These are phyloP conservation scores for Zaprionus obscuricornis DNA, from an alignment of 2,888 invertebrate genomes.

Conservation along the genomic window DNA sequence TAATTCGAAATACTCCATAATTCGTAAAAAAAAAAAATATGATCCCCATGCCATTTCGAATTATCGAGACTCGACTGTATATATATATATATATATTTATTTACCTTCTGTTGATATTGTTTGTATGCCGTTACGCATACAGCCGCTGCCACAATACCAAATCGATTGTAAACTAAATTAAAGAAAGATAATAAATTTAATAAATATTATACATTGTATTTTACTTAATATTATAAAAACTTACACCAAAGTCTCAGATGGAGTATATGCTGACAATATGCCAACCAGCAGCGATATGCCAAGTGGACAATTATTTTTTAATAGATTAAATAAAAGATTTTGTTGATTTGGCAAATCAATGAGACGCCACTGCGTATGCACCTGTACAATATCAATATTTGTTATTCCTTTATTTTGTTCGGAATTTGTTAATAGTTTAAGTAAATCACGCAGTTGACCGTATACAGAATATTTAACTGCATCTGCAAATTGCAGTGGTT, in stretches of 20 bases:
- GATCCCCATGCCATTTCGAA: too few species aligned
- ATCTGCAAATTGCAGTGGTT: constrained; percentile 75
- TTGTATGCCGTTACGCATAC: constrained; percentile 75
- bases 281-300: constrained; percentile 73
- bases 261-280: constrained; percentile 74
- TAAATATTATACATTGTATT: neutral
- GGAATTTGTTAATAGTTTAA: constrained; percentile 31
- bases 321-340: constrained; percentile 62
- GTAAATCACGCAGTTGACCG: constrained; percentile 58
- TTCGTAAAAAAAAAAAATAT: too few species aligned
- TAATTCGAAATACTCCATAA: too few species aligned
- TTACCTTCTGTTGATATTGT: constrained; percentile 71
- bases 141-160: constrained; percentile 81
- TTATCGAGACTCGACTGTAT: neutral
- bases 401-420: constrained; percentile 35
- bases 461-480: constrained; percentile 74
- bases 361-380: constrained; percentile 76
- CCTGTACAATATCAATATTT: constrained; percentile 72
- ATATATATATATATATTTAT: constrained; percentile 5
- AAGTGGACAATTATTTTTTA: constrained; percentile 43
- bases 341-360: constrained; percentile 69
- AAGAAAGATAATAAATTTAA: neutral
- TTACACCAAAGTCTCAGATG: constrained; percentile 73
- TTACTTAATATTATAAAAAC: constrained; percentile 26
- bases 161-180: constrained; percentile 79